Base-by-base conservation (phyloP, 53 echinoderm and acorn worm genomes). In the Apostichopus leukothele region DNA sequence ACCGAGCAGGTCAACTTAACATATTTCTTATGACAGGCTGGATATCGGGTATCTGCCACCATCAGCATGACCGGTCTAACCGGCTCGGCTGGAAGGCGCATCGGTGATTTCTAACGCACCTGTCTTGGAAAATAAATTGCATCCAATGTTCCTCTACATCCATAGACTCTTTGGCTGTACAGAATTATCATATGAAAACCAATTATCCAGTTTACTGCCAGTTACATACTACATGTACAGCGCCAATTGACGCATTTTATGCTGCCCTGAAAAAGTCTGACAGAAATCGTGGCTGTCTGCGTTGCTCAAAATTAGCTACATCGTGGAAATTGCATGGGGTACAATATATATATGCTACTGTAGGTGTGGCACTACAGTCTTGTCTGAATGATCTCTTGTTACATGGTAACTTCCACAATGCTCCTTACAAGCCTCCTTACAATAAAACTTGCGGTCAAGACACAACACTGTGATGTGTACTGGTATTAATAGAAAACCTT, bases 1-100 rank as follows among this genome's bases (percentile, higher is more conserved):
- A 80, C 80, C 80, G 16, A 80, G 54, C 80, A 80, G 80, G 80
- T 80, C 80, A 80, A 22, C 53, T 80, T 53, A 80, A 80, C 54
- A 80, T 80, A 80, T 80, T 80, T 80, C 80, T 80, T 80, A 80
- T 80, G 80, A 80, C 80, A 80, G 80, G 80, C 18, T 53, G 54
- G 11, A 55, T 80, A 80, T 80, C 80, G 1, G 52, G 80, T 80
- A 53, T 55, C 80, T 57, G 52, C 55, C 53, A 53, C 54, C 80
- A 80, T 5, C 80, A 80, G 80, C 80, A 80, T 53, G 80, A 80
- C 80, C 6, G 80, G 80, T 53, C 80, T 80, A 53, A 53, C 80
- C 80, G 20, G 54, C 80, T 55, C 80, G 80, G 80, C 80, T 80
- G 80, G 80, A 80, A 80, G 80, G 80, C 80, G 54, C 54, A 80